A percentile compares a stretch with the other conserved stretches of the same genome.
Evolutionary conservation across 2,113 vertebrate genomes (phyloP).

Genomic region (Mesocricetus auratus): DNA sequence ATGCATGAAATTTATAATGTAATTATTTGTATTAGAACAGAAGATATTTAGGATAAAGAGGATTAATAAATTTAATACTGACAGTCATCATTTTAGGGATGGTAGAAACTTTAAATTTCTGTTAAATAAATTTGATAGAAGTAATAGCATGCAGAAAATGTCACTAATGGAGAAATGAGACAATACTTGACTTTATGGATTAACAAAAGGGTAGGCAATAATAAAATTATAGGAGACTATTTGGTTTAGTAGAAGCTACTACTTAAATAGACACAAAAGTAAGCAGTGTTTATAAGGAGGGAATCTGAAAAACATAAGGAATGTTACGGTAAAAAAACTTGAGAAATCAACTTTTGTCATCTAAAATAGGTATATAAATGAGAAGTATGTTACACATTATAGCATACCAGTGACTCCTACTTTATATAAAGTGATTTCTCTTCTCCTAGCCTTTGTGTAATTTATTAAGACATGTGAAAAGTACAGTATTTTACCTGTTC

Average conservation of each 20-base stretch:
- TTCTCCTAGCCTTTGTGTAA: slow-evolving; percentile 2
- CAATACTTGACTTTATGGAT: neutral
- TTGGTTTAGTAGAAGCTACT: neutral
- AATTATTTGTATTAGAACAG: neutral
- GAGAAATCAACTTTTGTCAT: neutral
- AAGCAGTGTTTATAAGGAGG: no score
- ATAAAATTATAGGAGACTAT: neutral
- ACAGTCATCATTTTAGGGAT: neutral
- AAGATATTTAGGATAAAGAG: neutral
- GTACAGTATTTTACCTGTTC: slow-evolving; percentile 20
- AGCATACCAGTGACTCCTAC: neutral
- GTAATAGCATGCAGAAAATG: neutral
- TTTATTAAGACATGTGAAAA: slow-evolving; percentile 41
- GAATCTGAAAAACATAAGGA: neutral
- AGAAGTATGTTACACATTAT: neutral
- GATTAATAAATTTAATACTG: neutral
- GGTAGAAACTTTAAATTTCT: neutral
- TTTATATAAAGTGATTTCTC: neutral
- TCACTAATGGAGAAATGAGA: neutral
- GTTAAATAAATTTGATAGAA: neutral
- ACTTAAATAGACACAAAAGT: neutral
- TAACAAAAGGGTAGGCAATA: neutral
- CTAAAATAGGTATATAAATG: neutral
- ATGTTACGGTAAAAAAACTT: neutral
- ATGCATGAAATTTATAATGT: neutral